Percentiles rank a stretch among this genome's conserved stretches.
phyloP scores from a whole-genome alignment of 1,140 invertebrate genomes.

The Drosophila tropicalis region DNA sequence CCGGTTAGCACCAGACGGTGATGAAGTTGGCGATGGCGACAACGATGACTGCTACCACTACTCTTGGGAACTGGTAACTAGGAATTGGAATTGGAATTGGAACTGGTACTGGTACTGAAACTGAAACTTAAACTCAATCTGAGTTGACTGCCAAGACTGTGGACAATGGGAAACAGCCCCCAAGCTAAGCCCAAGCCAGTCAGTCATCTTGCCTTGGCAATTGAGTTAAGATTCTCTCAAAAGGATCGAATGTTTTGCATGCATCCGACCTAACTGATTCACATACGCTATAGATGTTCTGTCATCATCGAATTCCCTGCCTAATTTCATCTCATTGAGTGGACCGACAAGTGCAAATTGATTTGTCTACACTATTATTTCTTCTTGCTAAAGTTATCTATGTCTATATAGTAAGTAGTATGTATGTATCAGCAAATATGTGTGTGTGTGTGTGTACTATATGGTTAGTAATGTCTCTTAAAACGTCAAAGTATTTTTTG shows the following conservation, averaged over 20 bases:
- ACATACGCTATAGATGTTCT: not conserved
- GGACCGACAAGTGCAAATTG: conserved; percentile 9
- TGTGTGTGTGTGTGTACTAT: not conserved
- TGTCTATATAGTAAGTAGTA: not conserved
- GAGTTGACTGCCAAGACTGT: not conserved
- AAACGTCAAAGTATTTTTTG: conserved; percentile 14
- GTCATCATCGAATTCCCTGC: conserved; percentile 4
- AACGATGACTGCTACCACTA: not conserved
- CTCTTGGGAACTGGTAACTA: conserved; percentile 13
- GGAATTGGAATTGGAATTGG: conserved; percentile 16
- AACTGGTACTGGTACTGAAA: not conserved
- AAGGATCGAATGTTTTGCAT: conserved; percentile 14
- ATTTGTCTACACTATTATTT: conserved; percentile 4
- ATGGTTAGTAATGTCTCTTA: not conserved
- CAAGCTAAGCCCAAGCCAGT: not conserved
- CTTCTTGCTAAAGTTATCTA: not conserved
- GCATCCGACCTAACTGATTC: not conserved
- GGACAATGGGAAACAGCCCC: conserved; percentile 18
- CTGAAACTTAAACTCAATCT: conserved; percentile 5
- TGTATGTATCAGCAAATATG: too few species aligned
- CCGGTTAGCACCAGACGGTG: conserved; percentile 22
- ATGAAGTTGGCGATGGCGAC: conserved; percentile 11
- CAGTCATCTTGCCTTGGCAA: conserved; percentile 11
- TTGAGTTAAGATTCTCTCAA: conserved; percentile 20
- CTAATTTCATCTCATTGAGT: conserved; percentile 13